phyloP scores from a whole-genome alignment of 2,888 invertebrate genomes.

The Portevinia maculata region DNA sequence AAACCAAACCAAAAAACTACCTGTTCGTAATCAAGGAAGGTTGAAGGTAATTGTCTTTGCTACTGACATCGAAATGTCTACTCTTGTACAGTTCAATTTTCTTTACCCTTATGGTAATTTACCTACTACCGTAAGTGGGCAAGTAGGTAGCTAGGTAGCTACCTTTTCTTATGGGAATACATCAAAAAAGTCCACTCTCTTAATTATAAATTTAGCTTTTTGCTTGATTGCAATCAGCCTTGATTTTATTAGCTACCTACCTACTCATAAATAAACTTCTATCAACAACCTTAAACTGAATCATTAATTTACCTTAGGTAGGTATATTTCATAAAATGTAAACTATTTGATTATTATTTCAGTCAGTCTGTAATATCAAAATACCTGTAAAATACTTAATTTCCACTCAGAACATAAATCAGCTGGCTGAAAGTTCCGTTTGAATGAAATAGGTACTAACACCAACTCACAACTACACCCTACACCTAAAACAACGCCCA shows the following conservation, averaged over 20 bases:
- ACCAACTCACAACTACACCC: not conserved
- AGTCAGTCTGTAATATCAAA: conserved; percentile 54
- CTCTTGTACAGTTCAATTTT: too few species aligned
- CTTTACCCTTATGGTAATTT: too few species aligned
- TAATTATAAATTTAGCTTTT: conserved; percentile 27
- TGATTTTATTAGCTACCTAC: conserved; percentile 36
- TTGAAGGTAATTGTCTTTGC: too few species aligned
- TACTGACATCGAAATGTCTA: too few species aligned
- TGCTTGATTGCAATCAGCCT: not conserved
- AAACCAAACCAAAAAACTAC: too few species aligned
- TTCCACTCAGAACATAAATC: conserved; percentile 55
- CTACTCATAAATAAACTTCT: conserved; percentile 32
- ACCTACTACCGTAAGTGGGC: not conserved
- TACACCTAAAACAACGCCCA: not conserved
- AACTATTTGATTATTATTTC: conserved; percentile 62
- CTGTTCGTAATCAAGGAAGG: too few species aligned
- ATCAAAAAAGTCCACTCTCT: conserved; percentile 15
- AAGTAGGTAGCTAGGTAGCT: not conserved
- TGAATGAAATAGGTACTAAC: not conserved
- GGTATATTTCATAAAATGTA: conserved; percentile 35
- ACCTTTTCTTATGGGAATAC: not conserved
- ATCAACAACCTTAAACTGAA: conserved; percentile 47
- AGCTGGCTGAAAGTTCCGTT: conserved; percentile 37
- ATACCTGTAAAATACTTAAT: conserved; percentile 65
- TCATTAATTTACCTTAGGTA: conserved; percentile 46